Base-by-base conservation (phyloP, 2,888 invertebrate species). In the Apotomis betuletana region DNA sequence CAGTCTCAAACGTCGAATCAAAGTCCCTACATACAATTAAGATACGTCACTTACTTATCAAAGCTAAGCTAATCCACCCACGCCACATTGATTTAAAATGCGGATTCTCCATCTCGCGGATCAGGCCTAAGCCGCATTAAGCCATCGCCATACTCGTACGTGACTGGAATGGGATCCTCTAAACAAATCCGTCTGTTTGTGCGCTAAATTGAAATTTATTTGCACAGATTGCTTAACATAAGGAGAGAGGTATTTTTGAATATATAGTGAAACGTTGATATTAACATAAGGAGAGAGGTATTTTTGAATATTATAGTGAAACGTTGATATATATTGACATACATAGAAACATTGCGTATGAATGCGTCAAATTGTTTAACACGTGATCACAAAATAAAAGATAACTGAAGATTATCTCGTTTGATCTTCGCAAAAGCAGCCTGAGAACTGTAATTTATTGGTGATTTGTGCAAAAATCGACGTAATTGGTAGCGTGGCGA, bases 201-300 rank as follows among this genome's bases (percentile, higher is more conserved):
- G 76, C 70, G 79, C 77, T 79, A 82, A 85, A 88, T 86, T 87
- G 83, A 86, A 85, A 88, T 89, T 87, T 88, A 88, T 88, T 84
- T 77, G 80, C 74, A 68, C 67, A 51, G 67, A 67, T 67, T 71
- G n/a, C 46, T 55, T 49, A 51, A 64, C 10, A 51, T 8, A 52
- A 52, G 63, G 58, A 49, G 15, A 46, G 36, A 15, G 57, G 6
- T 62, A 15, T 49, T 41, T 58, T 64, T 52, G 44, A 52, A 68
- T 52, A 58, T 55, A 9, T 8, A 58, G 54, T 2, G 6, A 27
- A 54, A 54, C 8, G 8, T 44, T 44, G 44, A 44, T 44, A 8
- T 6, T 49, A 51, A 64, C 10, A 51, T 8, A 52, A 52, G 63
- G 58, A 49, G 15, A 46, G 36, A 15, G 57, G 6, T 62, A 15